Conservation (phyloP, 1,140 invertebrate genomes). For the Leptoteleia sp. region DNA sequence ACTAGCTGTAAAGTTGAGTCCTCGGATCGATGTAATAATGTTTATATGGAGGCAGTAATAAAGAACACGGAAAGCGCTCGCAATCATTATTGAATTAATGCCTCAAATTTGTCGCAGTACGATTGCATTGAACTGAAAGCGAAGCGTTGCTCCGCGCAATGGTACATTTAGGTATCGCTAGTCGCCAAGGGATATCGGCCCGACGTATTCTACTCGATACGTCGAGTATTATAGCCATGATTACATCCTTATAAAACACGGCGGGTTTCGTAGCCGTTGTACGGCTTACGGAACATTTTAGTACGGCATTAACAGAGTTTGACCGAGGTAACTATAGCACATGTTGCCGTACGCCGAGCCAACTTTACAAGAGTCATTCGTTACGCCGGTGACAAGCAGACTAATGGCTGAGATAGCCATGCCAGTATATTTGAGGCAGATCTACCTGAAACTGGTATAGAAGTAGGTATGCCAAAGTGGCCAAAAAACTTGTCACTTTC, state of each 20-base stretch:
- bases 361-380: slow-evolving; percentile 68
- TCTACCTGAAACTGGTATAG: slow-evolving; percentile 67
- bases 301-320: slow-evolving; percentile 64
- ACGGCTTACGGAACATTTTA: slow-evolving; percentile 61
- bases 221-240: slow-evolving; percentile 58
- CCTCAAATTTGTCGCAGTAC: slow-evolving; percentile 51
- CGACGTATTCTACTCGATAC: slow-evolving; percentile 53
- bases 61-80: slow-evolving; percentile 26
- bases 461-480: slow-evolving; percentile 46
- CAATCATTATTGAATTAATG: slow-evolving; percentile 57
- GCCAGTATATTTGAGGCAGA: slow-evolving; percentile 61
- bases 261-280: slow-evolving; percentile 56
- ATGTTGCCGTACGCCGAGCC: slow-evolving; percentile 64
- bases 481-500: slow-evolving; percentile 58
- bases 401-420: slow-evolving; percentile 70
- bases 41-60: slow-evolving; percentile 24
- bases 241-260: slow-evolving; percentile 65
- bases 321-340: slow-evolving; percentile 63
- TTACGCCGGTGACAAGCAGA: slow-evolving; percentile 69
- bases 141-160: slow-evolving; percentile 25
- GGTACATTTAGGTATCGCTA: slow-evolving; percentile 50
- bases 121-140: slow-evolving; percentile 40
- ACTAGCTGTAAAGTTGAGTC: slow-evolving; percentile 3
- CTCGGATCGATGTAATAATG: slow-evolving; percentile 16
- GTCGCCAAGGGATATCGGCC: slow-evolving; percentile 35